Evolutionary conservation across 2,888 invertebrate genomes (phyloP), one percentile per base, ranked within the genome.

Genomic region (Choristoneura rosaceana): DNA sequence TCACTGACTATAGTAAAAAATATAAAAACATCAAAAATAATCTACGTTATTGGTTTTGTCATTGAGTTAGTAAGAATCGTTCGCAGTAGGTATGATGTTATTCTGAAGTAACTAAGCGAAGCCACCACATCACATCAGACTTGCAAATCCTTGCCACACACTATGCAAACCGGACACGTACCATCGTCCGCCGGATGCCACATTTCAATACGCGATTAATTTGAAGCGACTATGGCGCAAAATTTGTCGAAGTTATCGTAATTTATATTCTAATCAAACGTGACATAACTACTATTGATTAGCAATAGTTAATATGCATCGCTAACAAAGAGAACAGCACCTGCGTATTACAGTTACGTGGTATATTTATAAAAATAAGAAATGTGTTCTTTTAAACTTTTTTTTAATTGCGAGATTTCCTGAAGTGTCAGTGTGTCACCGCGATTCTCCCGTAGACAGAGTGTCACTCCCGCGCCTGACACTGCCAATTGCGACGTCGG

Each of bases 101-200:
- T 47, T 14, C n/a, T 52, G 52, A 52, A 7, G 15, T 52, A 17
- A 52, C 52, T 52, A 17, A 47, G 47, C 52, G n/a, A 15, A n/a
- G 43, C 12, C 43, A 43, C 10, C 43, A n/a, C 50, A 50, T 52
- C 15, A 52, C 17, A 62, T 68, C 25, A 71, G 68, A 59, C 62
- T 68, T 68, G 67, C 67, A 68, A 71, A 68, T 68, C 62, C 34
- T 55, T 33, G 38, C 14, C 62, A 67, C 52, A 52, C 17, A 52
- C 67, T 71, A 92, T 90, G 90, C 90, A 91, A 89, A 91, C 90
- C 80, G 80, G 76, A 84, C 91, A 90, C 91, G 90, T 15, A 77
- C 55, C 70, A 74, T 68, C 87, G 84, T 91, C 92, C 91, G 92
- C 84, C 91, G 92, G 93, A 93, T 88, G 85, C 84, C 84, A 81